Evolutionary conservation across 2,797 vertebrate genomes (phyloP).

Genomic region (Anniella stebbinsi): DNA sequence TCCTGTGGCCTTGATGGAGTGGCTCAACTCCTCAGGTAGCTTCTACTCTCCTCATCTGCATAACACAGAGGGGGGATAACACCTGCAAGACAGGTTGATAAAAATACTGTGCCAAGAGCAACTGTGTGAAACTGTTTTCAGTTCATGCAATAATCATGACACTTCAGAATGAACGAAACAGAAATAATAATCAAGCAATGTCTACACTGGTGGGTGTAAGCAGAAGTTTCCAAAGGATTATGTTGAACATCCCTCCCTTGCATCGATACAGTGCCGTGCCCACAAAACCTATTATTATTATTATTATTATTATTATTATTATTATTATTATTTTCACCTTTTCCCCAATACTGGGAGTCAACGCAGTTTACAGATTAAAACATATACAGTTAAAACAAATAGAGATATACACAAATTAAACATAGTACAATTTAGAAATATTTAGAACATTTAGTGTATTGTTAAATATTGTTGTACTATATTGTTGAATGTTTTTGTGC

Average conservation of each 20-base stretch:
- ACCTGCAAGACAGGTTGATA: neutral
- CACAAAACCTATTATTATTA: no score
- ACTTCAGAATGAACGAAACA: neutral
- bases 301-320: no score
- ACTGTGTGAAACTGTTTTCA: neutral
- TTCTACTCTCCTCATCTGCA: neutral
- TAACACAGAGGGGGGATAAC: neutral
- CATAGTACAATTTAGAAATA: no score
- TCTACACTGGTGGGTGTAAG: neutral
- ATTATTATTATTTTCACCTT: no score
- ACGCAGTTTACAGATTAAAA: no score
- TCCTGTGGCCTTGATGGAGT: constrained; percentile 1
- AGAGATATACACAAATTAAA: no score
- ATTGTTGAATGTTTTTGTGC: no score
- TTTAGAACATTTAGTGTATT: no score
- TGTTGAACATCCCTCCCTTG: neutral
- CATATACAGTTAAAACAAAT: no score
- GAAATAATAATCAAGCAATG: neutral
- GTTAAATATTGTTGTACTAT: no score
- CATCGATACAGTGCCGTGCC: no score
- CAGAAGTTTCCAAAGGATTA: neutral
- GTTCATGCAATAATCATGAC: neutral
- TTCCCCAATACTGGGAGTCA: no score
- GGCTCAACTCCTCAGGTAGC: neutral
- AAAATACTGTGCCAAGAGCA: neutral